Percentiles rank a stretch among this genome's conserved stretches.
phyloP scores from a whole-genome alignment of 1,140 invertebrate genomes.

The Meloidogyne floridensis region DNA sequence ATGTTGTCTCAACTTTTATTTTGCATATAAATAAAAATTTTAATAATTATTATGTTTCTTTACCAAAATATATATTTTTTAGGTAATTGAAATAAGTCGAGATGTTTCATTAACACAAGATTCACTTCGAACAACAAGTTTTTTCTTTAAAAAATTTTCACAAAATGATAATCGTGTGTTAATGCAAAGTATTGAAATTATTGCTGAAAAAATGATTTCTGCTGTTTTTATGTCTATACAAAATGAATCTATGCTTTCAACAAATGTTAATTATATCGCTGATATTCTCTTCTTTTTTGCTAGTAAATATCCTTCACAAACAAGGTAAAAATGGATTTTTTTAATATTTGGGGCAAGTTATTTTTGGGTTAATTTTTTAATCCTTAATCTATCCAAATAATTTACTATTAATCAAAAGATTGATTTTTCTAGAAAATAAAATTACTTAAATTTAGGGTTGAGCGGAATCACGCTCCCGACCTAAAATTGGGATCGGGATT shows the following conservation, averaged over 20 bases:
- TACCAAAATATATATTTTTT: neutral
- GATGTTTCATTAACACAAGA: slow-evolving; percentile 9
- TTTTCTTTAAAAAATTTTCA: neutral
- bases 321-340: slow-evolving; percentile 13
- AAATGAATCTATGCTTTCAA: slow-evolving; percentile 16
- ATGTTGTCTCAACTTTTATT: too few relatives aligned
- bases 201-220: slow-evolving; percentile 4
- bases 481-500: too few relatives aligned
- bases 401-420: too few relatives aligned
- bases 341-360: too few relatives aligned
- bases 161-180: neutral
- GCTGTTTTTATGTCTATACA: slow-evolving; percentile 13
- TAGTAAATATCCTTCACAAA: slow-evolving; percentile 19
- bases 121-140: slow-evolving; percentile 2
- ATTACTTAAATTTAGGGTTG: too few relatives aligned
- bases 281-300: slow-evolving; percentile 28
- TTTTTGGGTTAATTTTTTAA: too few relatives aligned
- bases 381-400: too few relatives aligned
- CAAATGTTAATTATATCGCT: slow-evolving; percentile 6
- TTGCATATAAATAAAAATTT: too few relatives aligned
- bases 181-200: neutral
- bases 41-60: too few relatives aligned
- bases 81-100: slow-evolving; percentile 22
- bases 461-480: too few relatives aligned
- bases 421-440: too few relatives aligned